Evolutionary conservation across 2,797 vertebrate species (phyloP).

Genomic region (Avahi laniger): DNA sequence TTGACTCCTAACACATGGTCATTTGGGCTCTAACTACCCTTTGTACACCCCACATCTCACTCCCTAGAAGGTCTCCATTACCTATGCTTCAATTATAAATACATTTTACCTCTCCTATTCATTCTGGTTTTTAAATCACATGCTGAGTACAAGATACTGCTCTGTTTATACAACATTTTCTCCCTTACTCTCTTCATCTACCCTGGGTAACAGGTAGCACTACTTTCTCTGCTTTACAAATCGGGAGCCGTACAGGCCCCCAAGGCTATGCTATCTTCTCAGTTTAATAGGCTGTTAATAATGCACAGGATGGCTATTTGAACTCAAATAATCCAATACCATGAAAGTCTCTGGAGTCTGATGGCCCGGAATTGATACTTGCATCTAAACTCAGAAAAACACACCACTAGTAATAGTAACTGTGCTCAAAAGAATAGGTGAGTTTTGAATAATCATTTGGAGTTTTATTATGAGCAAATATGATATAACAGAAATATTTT

Average conservation of each 20-base stretch:
- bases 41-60: neutral
- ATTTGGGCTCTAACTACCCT: neutral
- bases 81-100: neutral
- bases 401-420: too few relatives aligned
- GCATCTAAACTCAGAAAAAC: neutral
- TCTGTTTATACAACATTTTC: neutral
- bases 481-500: neutral
- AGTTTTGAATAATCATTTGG: neutral
- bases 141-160: neutral
- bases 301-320: neutral
- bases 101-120: neutral
- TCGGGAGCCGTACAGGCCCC: too few relatives aligned
- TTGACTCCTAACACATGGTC: neutral
- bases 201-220: too few relatives aligned
- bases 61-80: neutral
- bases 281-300: neutral
- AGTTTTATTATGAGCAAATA: neutral
- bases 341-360: neutral
- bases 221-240: neutral
- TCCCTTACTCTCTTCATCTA: neutral
- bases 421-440: neutral
- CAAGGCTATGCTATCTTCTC: too few relatives aligned
- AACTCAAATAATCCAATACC: neutral
- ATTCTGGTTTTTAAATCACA: neutral
- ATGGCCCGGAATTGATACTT: too few relatives aligned